Percentiles rank a stretch among this genome's conserved stretches.
These are phyloP conservation scores for Leptodirus hochenwartii DNA, from an alignment of 2,888 invertebrate species.

Conservation along the genomic window DNA sequence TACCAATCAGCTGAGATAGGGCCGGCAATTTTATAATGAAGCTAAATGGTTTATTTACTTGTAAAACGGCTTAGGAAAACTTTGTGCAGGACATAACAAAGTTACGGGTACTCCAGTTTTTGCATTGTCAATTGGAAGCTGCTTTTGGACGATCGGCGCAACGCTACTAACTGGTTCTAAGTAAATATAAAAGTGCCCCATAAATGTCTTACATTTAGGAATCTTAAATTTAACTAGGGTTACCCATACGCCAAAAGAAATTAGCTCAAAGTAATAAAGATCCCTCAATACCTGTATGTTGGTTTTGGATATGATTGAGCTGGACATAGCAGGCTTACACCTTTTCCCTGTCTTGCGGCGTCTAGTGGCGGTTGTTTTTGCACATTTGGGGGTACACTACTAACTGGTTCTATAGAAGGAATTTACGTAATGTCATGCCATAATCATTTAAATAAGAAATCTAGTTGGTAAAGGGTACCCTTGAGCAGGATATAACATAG, in stretches of 20 bases:
- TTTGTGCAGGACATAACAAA: constrained; percentile 44
- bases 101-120: constrained; percentile 24
- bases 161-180: constrained; percentile 31
- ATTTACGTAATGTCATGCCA: background rate
- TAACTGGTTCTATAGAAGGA: constrained; percentile 29
- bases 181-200: background rate
- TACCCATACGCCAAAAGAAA: no score
- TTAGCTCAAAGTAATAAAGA: background rate
- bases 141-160: constrained; percentile 25
- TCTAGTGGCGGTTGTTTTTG: constrained; percentile 37
- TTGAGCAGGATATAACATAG: constrained; percentile 36
- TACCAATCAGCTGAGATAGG: no score
- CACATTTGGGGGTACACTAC: constrained; percentile 30
- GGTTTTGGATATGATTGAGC: constrained; percentile 35
- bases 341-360: constrained; percentile 11
- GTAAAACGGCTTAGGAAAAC: constrained; percentile 42
- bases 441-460: no score
- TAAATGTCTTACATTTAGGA: constrained; percentile 3
- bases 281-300: constrained; percentile 28
- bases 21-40: no score
- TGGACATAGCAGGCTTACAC: constrained; percentile 30
- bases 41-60: no score
- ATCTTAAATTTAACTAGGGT: constrained; percentile 2
- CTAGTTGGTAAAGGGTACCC: constrained; percentile 40
- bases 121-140: constrained; percentile 19